phyloP scores from a whole-genome alignment of 2,113 vertebrate species.

The Halcyon malimbica region DNA sequence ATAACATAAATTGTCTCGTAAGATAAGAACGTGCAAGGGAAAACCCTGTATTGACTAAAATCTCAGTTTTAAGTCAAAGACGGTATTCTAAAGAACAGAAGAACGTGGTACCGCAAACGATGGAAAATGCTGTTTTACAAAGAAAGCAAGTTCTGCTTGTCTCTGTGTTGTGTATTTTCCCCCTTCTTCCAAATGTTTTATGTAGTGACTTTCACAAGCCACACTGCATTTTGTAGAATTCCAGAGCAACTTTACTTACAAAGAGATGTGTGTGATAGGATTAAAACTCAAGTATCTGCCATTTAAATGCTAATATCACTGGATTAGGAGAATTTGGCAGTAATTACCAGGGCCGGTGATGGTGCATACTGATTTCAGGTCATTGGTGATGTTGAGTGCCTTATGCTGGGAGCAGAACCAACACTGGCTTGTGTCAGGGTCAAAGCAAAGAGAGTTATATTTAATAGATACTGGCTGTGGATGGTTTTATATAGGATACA shows the following conservation, averaged over 20 bases:
- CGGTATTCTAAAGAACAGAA: background rate
- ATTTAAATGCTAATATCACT: conserved; percentile 55
- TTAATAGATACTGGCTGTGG: background rate
- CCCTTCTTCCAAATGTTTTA: conserved; percentile 1
- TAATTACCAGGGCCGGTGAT: background rate
- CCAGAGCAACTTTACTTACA: background rate
- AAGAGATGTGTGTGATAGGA: conserved; percentile 33
- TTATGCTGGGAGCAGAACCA: background rate
- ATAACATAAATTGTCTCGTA: background rate
- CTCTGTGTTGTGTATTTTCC: background rate
- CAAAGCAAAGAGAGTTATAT: background rate
- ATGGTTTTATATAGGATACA: background rate
- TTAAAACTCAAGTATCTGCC: conserved; percentile 9
- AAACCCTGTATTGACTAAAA: background rate
- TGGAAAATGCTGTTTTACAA: conserved; percentile 2
- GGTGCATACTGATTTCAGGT: conserved; percentile 20
- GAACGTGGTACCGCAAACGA: background rate
- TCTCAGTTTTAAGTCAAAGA: background rate
- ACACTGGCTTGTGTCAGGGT: background rate
- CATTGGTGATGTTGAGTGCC: background rate
- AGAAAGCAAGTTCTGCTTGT: conserved; percentile 42
- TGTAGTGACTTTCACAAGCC: conserved; percentile 35
- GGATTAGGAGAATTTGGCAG: conserved; percentile 17
- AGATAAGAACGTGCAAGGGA: background rate
- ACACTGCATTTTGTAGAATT: conserved; percentile 4